Evolutionary conservation across 2,888 invertebrate genomes (phyloP), one percentile per base, ranked within the genome.

Genomic region (Palloptera scutellata): DNA sequence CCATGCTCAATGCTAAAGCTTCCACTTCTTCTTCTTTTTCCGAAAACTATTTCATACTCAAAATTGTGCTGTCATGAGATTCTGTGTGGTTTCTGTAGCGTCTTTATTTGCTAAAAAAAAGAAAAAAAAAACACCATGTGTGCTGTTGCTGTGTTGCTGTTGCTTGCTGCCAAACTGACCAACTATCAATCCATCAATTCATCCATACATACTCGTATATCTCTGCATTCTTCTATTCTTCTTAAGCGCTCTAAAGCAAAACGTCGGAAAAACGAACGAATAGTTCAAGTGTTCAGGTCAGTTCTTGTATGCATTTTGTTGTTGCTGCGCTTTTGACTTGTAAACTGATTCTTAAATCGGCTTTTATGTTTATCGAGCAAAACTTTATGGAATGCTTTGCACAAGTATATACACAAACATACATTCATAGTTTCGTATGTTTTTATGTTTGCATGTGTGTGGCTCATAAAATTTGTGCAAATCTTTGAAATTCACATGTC

Each of bases 401-500:
- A 43, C 11, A 52, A 42, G 45, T 67, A 19, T 19, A 57, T 52
- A 15, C 8, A n/a, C 15, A 15, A 2, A 48, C 15, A 15, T 8
- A 48, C 48, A 15, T n/a, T 5, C 3, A 12, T 54, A 15, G 19
- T 15, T 55, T 19, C 20, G 66, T 55, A 54, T 45, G n/a, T 51
- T 30, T 45, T 13, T 43, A 58, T 62, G 62, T 77, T 10, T 73
- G 73, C 71, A 72, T 74, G 66, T 67, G 75, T 76, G 72, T 70
- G 74, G 73, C 76, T 77, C 79, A 79, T 79, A 79, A 79, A 79
- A 76, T 75, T 75, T 74, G 64, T 70, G 77, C 76, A 79, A 80
- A 79, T 79, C 78, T 79, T 77, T 78, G 77, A 79, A 79, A 79
- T 79, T 79, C 80, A 79, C 80, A 79, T 79, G 79, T 79, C 79